These are phyloP conservation scores for Myotis vivesi DNA, from an alignment of 2,797 vertebrate species.

Conservation along the genomic window DNA sequence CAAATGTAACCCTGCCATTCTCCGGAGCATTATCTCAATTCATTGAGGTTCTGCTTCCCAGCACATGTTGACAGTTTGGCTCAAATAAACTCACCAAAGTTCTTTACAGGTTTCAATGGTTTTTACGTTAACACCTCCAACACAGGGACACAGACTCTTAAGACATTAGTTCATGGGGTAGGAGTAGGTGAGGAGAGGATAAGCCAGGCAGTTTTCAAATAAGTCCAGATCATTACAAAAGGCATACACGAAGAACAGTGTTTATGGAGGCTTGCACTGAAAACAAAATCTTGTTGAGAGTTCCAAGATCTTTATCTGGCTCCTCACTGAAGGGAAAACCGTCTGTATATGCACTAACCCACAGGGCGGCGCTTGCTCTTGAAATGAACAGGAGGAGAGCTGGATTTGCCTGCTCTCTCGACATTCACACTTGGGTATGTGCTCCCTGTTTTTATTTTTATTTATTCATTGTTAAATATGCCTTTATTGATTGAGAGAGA, in stretches of 20 bases:
- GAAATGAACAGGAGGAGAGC: not conserved
- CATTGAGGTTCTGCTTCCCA: too few species aligned
- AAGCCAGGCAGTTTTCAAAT: constrained; percentile 39
- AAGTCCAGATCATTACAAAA: constrained; percentile 25
- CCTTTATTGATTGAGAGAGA: not conserved
- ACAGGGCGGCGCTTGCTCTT: not conserved
- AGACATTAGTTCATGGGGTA: not conserved
- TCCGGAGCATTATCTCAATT: too few species aligned
- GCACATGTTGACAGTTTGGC: too few species aligned
- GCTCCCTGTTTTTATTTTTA: not conserved
- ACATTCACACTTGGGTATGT: not conserved
- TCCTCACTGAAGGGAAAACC: not conserved
- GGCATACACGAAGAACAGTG: not conserved
- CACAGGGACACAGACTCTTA: not conserved
- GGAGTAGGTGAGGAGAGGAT: not conserved
- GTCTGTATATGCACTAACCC: not conserved
- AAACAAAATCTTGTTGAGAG: not conserved
- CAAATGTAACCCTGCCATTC: too few species aligned
- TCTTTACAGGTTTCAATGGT: too few species aligned
- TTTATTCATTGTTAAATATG: not conserved
- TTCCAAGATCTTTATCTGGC: not conserved
- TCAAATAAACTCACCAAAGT: too few species aligned
- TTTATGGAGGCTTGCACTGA: not conserved
- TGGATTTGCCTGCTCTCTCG: not conserved
- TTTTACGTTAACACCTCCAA: not conserved